Base-by-base conservation (phyloP, 1,140 invertebrate species). In the Aphis craccivora region DNA sequence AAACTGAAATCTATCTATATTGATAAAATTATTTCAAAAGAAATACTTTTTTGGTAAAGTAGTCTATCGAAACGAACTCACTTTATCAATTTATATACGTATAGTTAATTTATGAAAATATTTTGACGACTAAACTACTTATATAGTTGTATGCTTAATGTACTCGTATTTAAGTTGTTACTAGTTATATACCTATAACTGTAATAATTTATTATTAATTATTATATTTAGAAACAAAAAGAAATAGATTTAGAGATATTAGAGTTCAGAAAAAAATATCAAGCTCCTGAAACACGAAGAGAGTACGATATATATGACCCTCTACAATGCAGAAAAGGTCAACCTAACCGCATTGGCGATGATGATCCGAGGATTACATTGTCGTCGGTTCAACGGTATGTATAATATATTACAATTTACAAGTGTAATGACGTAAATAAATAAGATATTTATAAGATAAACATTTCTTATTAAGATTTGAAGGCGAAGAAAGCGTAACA, bases 221-320 rank as follows among this genome's bases (percentile, higher is more conserved):
- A 40, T 37, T 3, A 53, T 89, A 9, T 37, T 45, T 94, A 97
- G 96, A 97, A 98, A 94, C 96, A 96, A 45, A 95, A 96, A 93
- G 96, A 96, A 87, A 95, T 97, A 6, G 95, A 96, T 91, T 95
- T 96, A 91, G 97, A 98, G 94, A 96, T 98, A 3, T 97, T 98
- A 94, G 96, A 96, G 86, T 99, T 97, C 95, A 96, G 98, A 2
- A 95, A 96, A 83, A 95, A 96, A 9, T 97, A 97, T 95, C 98
- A 99, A 95, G 96, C 97, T 37, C 96, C 96, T 51, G 96, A 98
- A 94, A 96, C 97, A 93, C 95, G 97, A 20, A 96, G 97, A 3
- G 98, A 98, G 94, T 98, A 96, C 94, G 98, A 99, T 95, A 95
- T 98, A 5, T 97, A 98, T 95, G 98, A 98, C 95, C 98, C 98